Conservation (phyloP, 1,140 invertebrate species). For the Pentalonia nigronervosa region DNA sequence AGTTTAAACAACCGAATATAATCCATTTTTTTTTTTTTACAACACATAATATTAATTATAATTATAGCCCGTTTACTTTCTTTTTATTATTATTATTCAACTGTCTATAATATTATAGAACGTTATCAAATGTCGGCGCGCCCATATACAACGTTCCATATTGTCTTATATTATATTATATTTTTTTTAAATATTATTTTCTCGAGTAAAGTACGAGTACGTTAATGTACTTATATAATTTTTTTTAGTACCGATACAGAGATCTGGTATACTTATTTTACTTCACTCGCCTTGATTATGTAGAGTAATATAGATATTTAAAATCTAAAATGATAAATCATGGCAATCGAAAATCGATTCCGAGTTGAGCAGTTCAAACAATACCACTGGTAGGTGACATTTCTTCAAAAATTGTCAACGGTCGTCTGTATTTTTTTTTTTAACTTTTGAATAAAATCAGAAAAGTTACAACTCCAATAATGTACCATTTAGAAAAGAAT, state of each 20-base stretch:
- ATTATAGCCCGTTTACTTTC: background rate
- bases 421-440: background rate
- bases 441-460: background rate
- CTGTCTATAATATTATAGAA: background rate
- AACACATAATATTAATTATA: background rate
- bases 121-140: background rate
- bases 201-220: too few relatives aligned
- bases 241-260: background rate
- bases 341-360: background rate
- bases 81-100: slow-evolving; percentile 14
- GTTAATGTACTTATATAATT: background rate
- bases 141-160: background rate
- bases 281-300: background rate
- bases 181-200: background rate
- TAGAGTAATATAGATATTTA: background rate
- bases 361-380: background rate
- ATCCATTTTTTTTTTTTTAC: background rate
- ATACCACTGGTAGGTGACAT: background rate
- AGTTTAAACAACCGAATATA: background rate
- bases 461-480: background rate
- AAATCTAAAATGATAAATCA: background rate
- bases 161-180: background rate
- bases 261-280: background rate
- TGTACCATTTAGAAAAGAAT: background rate
- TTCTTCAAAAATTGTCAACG: background rate